Base-by-base conservation (phyloP, 2,888 invertebrate species). In the Meandrusa payeni region DNA sequence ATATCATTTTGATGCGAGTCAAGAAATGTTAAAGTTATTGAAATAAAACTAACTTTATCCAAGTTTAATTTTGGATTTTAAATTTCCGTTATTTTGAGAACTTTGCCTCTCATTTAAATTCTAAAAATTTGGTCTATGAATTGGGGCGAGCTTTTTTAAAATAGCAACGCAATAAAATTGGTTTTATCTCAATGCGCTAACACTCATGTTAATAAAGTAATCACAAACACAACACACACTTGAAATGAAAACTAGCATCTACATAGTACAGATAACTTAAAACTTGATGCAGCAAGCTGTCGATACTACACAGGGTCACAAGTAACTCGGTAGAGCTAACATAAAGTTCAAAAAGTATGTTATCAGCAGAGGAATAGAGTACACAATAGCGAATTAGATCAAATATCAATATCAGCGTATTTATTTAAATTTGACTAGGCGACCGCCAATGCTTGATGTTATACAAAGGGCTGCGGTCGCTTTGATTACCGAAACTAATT, bases 221-320 rank as follows among this genome's bases (percentile, higher is more conserved):
- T n/a, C n/a, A n/a, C n/a, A n/a, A n/a, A n/a, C n/a, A n/a, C n/a
- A n/a, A n/a, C n/a, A n/a, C 15, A n/a, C 34, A 23, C 17, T 28
- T 26, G 5, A 28, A 29, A 27, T 48, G 11, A 22, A 34, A 33
- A 53, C 52, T 54, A 52, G 46, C 51, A 61, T 22, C 33, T 27
- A 27, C 26, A 6, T 20, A 26, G 4, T 22, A 17, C 17, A 61
- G 61, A 57, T 55, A 13, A 31, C 52, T 57, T 53, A 72, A 70
- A 77, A 63, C 76, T 83, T 85, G 87, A 86, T 87, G 87, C 87
- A 87, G 87, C 87, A 87, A 86, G 85, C 86, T 77, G 73, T 72
- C 77, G 87, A 83, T 75, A 74, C 82, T 82, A 83, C 75, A 72
- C 77, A 82, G 80, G 75, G 78, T 70, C 69, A 67, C 61, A 64